Conservation (phyloP, 2,888 invertebrate genomes). For the Boloria euphrosyne region DNA sequence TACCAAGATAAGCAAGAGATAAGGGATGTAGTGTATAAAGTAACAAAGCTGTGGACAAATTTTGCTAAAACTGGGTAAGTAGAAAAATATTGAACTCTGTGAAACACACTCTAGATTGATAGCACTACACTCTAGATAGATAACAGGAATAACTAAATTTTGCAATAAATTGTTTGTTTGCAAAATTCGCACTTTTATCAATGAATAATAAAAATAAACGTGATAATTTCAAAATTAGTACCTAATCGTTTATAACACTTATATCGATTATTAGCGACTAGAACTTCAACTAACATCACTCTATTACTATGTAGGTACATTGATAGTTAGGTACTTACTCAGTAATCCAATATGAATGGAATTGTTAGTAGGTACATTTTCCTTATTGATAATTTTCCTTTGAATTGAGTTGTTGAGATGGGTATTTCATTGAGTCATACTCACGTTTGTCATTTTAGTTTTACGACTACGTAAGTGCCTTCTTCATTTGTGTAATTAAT, state of each 20-base stretch:
- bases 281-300: too few species aligned
- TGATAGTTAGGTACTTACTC: neutral
- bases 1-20: conserved; percentile 52
- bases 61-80: conserved; percentile 66
- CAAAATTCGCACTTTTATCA: too few species aligned
- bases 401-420: conserved; percentile 4
- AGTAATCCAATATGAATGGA: neutral
- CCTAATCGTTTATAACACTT: too few species aligned
- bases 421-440: conserved; percentile 8
- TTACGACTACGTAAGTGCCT: neutral
- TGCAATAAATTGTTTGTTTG: too few species aligned
- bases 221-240: too few species aligned
- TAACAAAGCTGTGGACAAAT: conserved; percentile 63
- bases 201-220: too few species aligned
- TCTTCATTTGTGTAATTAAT: neutral
- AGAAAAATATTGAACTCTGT: neutral
- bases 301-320: too few species aligned
- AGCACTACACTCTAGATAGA: too few species aligned
- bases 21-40: conserved; percentile 52
- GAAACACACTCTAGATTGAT: too few species aligned
- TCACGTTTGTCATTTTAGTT: neutral
- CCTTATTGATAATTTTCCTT: conserved; percentile 12
- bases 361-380: conserved; percentile 8
- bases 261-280: too few species aligned
- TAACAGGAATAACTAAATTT: too few species aligned